Base-by-base conservation (phyloP, 2,113 vertebrate genomes). In the Plestiodon gilberti region DNA sequence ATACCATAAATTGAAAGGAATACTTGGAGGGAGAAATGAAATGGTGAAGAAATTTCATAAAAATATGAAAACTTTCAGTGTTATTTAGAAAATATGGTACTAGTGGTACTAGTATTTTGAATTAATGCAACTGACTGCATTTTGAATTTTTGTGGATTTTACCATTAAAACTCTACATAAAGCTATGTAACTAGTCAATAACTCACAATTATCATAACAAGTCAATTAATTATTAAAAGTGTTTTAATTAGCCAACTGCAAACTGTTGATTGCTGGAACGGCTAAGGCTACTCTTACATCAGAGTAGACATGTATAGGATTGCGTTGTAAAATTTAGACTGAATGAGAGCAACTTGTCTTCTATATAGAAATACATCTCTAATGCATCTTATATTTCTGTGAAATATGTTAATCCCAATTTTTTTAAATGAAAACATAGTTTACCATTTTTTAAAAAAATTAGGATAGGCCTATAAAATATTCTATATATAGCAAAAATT, bases 151-250 rank as follows among this genome's bases (percentile, higher is more conserved):
- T 55, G 80, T 55, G 15, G 22, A 15, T 55, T 81, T 38, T 48
- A 28, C 40, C 28, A 13, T 17, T 18, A 81, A 81, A 81, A 30
- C 86, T 90, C 79, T 67, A 74, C 40, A 67, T 55, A 7, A 55
- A 65, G 38, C n/a, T 11, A 30, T 0, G 64, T 59, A 83, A 75
- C 52, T 64, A 20, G 62, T 17, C 35, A 28, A 69, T 84, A 40
- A 82, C 87, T 38, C 73, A 9, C 82, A 55, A 52, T 75, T 23
- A 48, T 78, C 73, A 89, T 87, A 83, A 75, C 62, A n/a, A 55
- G 11, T 43, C 3, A 15, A 3, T 10, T 15, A 75, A n/a, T 10
- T 75, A 76, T 64, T 17, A 75, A 79, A 74, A 81, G 0, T 0
- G 0, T 85, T 76, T 43, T 65, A 48, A 74, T 82, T 82, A 75